These are phyloP conservation scores for Neodiprion lecontei DNA, from an alignment of 1,140 invertebrate species.

Conservation along the genomic window DNA sequence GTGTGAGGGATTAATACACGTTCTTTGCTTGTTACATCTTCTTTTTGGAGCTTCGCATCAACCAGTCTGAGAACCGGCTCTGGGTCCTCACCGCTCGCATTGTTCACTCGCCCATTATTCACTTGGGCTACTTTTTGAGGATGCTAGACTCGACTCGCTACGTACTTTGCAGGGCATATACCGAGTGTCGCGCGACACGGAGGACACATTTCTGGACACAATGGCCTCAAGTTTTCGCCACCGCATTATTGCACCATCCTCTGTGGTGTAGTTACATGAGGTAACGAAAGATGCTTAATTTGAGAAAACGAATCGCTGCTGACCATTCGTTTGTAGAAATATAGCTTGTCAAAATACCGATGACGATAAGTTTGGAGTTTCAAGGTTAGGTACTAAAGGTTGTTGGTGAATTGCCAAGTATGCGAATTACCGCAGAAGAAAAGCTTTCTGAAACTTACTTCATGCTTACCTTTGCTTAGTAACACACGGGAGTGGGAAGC, in stretches of 20 bases:
- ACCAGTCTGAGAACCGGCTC: neutral
- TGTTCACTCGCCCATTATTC: neutral
- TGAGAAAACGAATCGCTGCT: too few species aligned
- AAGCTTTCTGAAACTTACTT: too few species aligned
- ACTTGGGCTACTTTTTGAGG: conserved; percentile 7
- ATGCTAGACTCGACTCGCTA: conserved; percentile 1
- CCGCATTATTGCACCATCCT: too few species aligned
- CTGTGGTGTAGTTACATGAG: too few species aligned
- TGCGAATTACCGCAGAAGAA: too few species aligned
- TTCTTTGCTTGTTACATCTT: neutral
- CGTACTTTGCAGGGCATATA: neutral
- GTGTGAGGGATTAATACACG: neutral
- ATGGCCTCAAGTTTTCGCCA: neutral
- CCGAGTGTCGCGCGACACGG: neutral
- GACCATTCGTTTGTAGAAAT: too few species aligned
- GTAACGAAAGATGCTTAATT: too few species aligned
- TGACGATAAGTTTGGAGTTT: too few species aligned
- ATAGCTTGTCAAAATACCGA: too few species aligned
- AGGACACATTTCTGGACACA: neutral
- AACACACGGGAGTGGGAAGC: neutral
- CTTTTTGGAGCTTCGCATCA: neutral
- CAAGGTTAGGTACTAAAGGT: too few species aligned
- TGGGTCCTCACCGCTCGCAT: neutral
- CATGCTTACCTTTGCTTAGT: too few species aligned
- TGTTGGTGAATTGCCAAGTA: too few species aligned